Conservation (phyloP, 2,797 vertebrate genomes). For the Nasua narica region DNA sequence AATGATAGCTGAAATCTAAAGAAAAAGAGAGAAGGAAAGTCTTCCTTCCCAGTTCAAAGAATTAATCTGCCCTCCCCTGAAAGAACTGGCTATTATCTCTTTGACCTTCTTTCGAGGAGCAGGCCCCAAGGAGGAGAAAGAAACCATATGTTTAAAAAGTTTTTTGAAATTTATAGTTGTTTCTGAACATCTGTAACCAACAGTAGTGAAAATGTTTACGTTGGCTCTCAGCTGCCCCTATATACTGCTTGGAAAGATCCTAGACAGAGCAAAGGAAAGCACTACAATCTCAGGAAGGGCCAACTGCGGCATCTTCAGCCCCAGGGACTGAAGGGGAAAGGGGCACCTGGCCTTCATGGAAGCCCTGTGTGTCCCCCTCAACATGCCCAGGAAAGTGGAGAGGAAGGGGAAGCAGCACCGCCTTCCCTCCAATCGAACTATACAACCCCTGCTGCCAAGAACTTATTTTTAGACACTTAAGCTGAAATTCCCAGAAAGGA, state of each 20-base stretch:
- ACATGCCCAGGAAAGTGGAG: not conserved
- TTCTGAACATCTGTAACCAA: not conserved
- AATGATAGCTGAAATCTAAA: not conserved
- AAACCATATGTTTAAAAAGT: not conserved
- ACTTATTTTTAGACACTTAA: slow-evolving; percentile 39
- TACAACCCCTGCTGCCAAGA: not conserved
- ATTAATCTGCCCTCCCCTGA: not conserved
- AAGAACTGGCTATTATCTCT: not conserved
- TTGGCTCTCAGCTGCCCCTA: not conserved
- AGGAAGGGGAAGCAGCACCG: not conserved
- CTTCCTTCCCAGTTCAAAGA: not conserved
- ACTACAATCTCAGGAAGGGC: not conserved
- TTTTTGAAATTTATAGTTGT: not conserved
- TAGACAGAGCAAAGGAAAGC: not conserved
- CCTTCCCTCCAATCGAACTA: not conserved
- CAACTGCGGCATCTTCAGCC: not conserved
- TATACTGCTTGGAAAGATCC: not conserved
- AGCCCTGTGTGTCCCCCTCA: not conserved
- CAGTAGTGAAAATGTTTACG: not conserved
- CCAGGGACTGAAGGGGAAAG: not conserved
- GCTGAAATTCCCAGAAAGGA: not conserved
- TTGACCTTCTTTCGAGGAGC: slow-evolving; percentile 37
- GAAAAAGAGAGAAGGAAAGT: not conserved
- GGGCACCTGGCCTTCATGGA: not conserved
- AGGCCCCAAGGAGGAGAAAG: not conserved